Evolutionary conservation across 2,797 vertebrate genomes (phyloP).

Genomic region (Myiotriccus ornatus): DNA sequence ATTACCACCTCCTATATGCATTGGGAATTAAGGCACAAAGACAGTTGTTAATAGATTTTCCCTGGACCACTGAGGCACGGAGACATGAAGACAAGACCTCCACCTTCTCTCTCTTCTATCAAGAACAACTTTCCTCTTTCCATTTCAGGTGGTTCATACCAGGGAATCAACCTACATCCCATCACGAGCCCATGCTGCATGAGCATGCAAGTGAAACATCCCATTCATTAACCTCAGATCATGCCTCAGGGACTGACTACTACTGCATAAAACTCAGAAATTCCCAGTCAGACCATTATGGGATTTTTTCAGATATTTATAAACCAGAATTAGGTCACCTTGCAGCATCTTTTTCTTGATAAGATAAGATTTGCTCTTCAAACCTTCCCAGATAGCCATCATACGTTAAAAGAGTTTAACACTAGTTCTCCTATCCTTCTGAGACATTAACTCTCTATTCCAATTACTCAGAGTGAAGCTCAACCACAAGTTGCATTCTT

Average conservation of each 20-base stretch:
- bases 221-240: background rate
- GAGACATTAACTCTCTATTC: background rate
- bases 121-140: background rate
- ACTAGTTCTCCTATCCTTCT: background rate
- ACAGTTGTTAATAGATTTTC: background rate
- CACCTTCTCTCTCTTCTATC: background rate
- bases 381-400: background rate
- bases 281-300: background rate
- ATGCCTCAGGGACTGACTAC: background rate
- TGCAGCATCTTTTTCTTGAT: background rate
- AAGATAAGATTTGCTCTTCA: background rate
- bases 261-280: background rate
- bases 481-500: background rate
- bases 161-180: background rate
- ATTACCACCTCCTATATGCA: background rate
- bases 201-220: background rate
- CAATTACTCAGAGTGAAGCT: background rate
- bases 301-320: background rate
- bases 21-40: background rate
- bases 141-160: background rate
- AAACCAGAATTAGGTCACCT: background rate
- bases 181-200: accelerated
- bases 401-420: background rate
- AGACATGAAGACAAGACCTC: background rate
- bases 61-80: background rate